Conservation (phyloP, 2,113 vertebrate genomes). For the Holacanthus passer region DNA sequence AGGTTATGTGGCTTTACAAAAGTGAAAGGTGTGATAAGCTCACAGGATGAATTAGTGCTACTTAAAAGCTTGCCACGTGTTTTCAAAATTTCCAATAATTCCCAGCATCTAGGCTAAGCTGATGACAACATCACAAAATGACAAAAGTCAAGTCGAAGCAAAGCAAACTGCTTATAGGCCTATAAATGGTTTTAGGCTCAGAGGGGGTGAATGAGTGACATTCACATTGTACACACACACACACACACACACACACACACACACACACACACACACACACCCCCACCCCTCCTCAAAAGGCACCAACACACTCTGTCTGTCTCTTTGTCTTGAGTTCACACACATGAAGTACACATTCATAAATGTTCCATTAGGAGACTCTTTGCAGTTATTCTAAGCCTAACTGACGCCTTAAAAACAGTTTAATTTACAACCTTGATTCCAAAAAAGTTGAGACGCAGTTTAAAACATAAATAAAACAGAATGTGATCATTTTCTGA, state of each 20-base stretch:
- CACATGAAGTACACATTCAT: neutral
- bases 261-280: too few species aligned
- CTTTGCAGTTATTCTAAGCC: neutral
- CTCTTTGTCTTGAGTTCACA: slow-evolving; percentile 14
- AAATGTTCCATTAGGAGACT: neutral
- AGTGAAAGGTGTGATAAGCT: slow-evolving; percentile 56
- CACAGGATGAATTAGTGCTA: slow-evolving; percentile 56
- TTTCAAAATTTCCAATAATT: slow-evolving; percentile 52
- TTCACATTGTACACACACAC: slow-evolving; percentile 30
- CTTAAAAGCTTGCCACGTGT: slow-evolving; percentile 53
- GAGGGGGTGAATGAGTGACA: slow-evolving; percentile 41
- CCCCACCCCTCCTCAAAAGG: slow-evolving; percentile 35
- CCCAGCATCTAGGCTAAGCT: slow-evolving; percentile 54
- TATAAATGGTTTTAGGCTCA: slow-evolving; percentile 46
- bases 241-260: too few species aligned
- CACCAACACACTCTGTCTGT: neutral
- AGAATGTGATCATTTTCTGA: too few species aligned
- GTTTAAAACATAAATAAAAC: too few species aligned
- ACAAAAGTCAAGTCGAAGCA: slow-evolving; percentile 50
- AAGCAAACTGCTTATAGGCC: slow-evolving; percentile 40
- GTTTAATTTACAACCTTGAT: neutral
- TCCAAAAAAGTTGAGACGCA: too few species aligned
- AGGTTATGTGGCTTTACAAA: slow-evolving; percentile 49
- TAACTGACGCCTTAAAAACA: slow-evolving; percentile 1
- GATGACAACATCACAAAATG: slow-evolving; percentile 58